Evolutionary conservation across 92 coral and sea anemone genomes (phyloP).

Genomic region (Meandrina meandrites): DNA sequence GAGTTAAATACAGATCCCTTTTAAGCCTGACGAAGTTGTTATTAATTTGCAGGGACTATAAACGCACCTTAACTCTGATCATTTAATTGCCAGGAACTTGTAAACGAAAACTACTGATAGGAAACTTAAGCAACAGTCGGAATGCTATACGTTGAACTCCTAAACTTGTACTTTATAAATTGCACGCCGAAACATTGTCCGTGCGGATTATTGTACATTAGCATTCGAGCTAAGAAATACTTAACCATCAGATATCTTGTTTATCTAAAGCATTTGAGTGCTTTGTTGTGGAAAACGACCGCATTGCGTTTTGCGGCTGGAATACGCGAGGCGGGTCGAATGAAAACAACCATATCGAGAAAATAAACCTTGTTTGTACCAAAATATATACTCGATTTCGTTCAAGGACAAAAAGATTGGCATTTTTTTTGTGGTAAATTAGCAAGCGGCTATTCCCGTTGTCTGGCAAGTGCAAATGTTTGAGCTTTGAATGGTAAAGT

Average conservation of each 20-base stretch:
- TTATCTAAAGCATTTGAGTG: slow-evolving; percentile 42
- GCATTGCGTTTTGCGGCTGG: slow-evolving; percentile 41
- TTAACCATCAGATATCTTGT: slow-evolving; percentile 22
- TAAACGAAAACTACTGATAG: not conserved
- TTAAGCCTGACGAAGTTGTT: slow-evolving; percentile 10
- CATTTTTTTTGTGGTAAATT: not conserved
- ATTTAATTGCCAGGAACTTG: not conserved
- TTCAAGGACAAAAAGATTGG: not conserved
- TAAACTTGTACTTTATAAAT: not conserved
- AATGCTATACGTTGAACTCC: not conserved
- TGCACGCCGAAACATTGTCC: not conserved
- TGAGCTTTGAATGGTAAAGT: slow-evolving; percentile 28
- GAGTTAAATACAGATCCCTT: slow-evolving; percentile 35
- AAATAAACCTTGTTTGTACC: slow-evolving; percentile 6
- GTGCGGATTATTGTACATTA: slow-evolving; percentile 9
- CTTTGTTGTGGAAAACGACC: slow-evolving; percentile 44
- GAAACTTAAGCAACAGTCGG: not conserved
- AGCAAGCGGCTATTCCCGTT: not conserved
- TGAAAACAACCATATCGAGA: slow-evolving; percentile 32
- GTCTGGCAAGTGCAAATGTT: not conserved
- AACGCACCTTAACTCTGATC: not conserved
- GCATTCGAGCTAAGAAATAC: slow-evolving; percentile 33
- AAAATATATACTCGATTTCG: not conserved
- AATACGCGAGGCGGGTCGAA: slow-evolving; percentile 42
- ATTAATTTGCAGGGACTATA: slow-evolving; percentile 17